phyloP scores from a whole-genome alignment of 2,113 vertebrate species.

The Leiothrix lutea region DNA sequence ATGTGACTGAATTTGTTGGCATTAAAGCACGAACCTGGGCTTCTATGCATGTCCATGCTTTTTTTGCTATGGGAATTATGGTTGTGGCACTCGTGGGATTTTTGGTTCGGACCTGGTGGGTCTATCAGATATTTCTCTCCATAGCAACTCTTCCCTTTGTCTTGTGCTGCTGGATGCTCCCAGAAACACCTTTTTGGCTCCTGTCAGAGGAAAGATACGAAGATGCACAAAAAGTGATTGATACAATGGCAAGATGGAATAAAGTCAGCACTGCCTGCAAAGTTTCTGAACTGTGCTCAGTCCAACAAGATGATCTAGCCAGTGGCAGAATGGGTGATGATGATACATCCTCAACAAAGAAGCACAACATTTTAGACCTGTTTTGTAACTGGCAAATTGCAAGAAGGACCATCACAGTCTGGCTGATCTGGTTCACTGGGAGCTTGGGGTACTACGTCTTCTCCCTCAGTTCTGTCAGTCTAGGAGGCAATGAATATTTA shows the following conservation, averaged over 20 bases:
- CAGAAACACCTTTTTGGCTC: slow-evolving; percentile 93
- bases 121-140: slow-evolving; percentile 90
- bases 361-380: slow-evolving; percentile 83
- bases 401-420: slow-evolving; percentile 84
- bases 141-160: slow-evolving; percentile 85
- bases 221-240: slow-evolving; percentile 83
- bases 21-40: slow-evolving; percentile 90
- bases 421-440: slow-evolving; percentile 92
- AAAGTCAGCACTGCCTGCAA: slow-evolving; percentile 72
- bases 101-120: slow-evolving; percentile 88
- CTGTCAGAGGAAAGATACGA: slow-evolving; percentile 80
- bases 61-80: slow-evolving; percentile 89
- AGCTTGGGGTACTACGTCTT: slow-evolving; percentile 93
- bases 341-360: slow-evolving; percentile 53
- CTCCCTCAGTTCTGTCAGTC: slow-evolving; percentile 85
- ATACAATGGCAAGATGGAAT: slow-evolving; percentile 84
- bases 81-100: slow-evolving; percentile 88
- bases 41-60: slow-evolving; percentile 91
- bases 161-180: slow-evolving; percentile 91
- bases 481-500: slow-evolving; percentile 88
- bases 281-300: slow-evolving; percentile 79
- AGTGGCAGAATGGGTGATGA: not conserved
- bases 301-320: slow-evolving; percentile 31
- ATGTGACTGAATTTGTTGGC: slow-evolving; percentile 92
- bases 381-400: slow-evolving; percentile 84